Evolutionary conservation across 1,140 invertebrate species (phyloP).

Genomic region (Brachionus rubens): DNA sequence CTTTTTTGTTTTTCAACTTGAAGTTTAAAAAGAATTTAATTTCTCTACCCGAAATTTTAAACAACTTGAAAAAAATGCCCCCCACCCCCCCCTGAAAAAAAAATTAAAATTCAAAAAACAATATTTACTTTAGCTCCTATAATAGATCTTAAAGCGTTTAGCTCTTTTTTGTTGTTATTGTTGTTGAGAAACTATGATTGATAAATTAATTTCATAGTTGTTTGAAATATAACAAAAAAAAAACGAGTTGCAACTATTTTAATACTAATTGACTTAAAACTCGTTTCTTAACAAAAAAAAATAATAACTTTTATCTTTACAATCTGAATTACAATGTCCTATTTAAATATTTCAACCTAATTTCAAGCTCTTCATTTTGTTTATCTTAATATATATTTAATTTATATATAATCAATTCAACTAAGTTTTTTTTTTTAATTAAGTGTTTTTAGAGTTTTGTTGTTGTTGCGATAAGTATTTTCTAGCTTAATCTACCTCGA

Average conservation of each 20-base stretch:
- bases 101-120: constrained; percentile 5
- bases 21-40: constrained; percentile 21
- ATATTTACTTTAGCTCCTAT: constrained; percentile 7
- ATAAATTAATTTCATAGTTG: constrained; percentile 14
- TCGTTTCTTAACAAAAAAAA: not conserved
- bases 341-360: not conserved
- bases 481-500: too few species aligned
- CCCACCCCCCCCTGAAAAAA: too few species aligned
- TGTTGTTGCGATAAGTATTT: not conserved
- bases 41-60: constrained; percentile 16
- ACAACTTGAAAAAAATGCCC: constrained; percentile 12
- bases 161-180: too few species aligned
- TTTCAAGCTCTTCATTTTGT: not conserved
- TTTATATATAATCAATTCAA: constrained; percentile 8
- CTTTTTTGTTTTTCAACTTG: constrained; percentile 10
- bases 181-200: not conserved
- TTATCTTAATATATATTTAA: not conserved
- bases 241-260: constrained; percentile 10
- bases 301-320: not conserved
- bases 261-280: constrained; percentile 30
- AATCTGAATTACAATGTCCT: not conserved
- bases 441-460: constrained; percentile 1
- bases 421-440: constrained; percentile 26
- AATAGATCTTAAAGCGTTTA: not conserved
- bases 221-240: not conserved